Conservation (phyloP, 2,113 vertebrate genomes). For the Stigmatopora argus region DNA sequence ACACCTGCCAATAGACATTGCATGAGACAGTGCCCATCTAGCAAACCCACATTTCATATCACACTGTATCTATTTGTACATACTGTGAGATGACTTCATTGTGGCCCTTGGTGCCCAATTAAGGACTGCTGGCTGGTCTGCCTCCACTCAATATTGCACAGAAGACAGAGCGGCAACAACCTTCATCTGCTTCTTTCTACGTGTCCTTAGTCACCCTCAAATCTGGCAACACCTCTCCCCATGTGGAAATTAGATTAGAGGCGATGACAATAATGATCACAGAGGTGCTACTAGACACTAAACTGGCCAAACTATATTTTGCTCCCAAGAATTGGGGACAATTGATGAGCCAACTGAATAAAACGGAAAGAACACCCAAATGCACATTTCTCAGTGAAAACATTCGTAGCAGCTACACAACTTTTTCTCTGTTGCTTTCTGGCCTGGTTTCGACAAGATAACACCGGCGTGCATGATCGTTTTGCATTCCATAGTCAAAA, state of each 20-base stretch:
- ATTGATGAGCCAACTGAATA: conserved; percentile 9
- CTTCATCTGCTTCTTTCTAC: conserved; percentile 33
- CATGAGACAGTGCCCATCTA: conserved; percentile 34
- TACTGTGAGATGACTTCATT: conserved; percentile 50
- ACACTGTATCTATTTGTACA: conserved; percentile 30
- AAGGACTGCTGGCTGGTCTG: conserved; percentile 50
- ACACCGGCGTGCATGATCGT: conserved; percentile 28
- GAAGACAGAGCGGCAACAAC: conserved; percentile 33
- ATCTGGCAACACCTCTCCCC: conserved; percentile 22
- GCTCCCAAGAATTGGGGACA: conserved; percentile 6
- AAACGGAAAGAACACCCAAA: conserved; percentile 17
- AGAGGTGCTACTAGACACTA: conserved; percentile 19
- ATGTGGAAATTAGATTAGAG: conserved; percentile 37
- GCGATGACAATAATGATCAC: conserved; percentile 47
- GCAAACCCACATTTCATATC: conserved; percentile 17
- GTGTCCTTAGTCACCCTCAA: conserved; percentile 13
- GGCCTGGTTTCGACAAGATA: conserved; percentile 26
- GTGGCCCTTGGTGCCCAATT: conserved; percentile 57
- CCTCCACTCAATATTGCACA: conserved; percentile 22
- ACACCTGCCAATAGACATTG: conserved; percentile 65
- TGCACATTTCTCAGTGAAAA: conserved; percentile 10
- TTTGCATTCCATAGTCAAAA: conserved; percentile 21
- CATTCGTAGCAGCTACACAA: not conserved
- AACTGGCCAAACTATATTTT: conserved; percentile 11
- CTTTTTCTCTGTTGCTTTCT: conserved; percentile 16